Evolutionary conservation across 2,113 vertebrate species (phyloP), one percentile per base, ranked within the genome.

Genomic region (Antennarius striatus): DNA sequence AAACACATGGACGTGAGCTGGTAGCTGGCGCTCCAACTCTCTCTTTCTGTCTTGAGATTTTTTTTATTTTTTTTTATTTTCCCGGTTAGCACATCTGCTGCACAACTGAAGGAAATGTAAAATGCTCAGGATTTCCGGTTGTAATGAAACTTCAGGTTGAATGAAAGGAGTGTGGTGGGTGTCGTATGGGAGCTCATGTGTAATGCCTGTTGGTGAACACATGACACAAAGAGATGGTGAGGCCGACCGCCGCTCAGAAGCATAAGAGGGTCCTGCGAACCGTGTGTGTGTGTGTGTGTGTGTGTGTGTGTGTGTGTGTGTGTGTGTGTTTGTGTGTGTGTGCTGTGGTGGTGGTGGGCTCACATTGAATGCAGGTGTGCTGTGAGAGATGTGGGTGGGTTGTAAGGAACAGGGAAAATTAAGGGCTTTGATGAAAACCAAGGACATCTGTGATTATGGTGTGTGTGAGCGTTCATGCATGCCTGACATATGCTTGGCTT

Each of bases 121-220:
- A 86, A 86, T 82, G 82, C 83, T 84, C 85, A 88, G 91, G 90
- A 92, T 90, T 90, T 93, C 92, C 92, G 88, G 87, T 79, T 65
- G 71, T 74, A 87, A 83, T 86, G 85, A 90, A 87, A 85, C 71
- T 78, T 69, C 73, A 84, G 79, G 80, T 82, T 83, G 66, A 82
- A 83, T 85, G 72, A 87, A 80, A 83, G 74, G 67, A 80, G 64
- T 30, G 10, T 58, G 71, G 73, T 77, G 68, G 60, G 71, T 48
- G 74, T 58, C 55, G 59, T 75, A 72, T 61, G 79, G 66, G 80
- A 51, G 74, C 66, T 73, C 77, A 70, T 82, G 89, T 77, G 65
- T 81, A 51, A 80, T 70, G 77, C 58, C 73, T 77, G 73, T 76
- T 73, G 75, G 77, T 71, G 77, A 72, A 78, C 78, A 74, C 52